These are phyloP conservation scores for Thamnophis sirtalis DNA, from an alignment of 2,113 vertebrate genomes.

Conservation along the genomic window DNA sequence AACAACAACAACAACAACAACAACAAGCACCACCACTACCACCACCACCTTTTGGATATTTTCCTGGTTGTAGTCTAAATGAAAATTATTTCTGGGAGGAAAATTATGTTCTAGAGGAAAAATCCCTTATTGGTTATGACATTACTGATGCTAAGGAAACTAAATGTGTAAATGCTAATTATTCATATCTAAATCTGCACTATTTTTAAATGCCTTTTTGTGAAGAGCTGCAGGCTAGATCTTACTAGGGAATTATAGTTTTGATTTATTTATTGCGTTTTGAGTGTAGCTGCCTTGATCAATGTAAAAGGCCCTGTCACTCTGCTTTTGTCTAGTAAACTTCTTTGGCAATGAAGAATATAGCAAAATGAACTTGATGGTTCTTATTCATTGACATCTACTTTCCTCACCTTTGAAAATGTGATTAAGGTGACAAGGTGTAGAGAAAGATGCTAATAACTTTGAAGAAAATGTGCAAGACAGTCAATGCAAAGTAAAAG, in stretches of 20 bases:
- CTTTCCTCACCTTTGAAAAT: background rate
- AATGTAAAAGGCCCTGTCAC: background rate
- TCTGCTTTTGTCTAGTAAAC: background rate
- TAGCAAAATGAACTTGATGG: background rate
- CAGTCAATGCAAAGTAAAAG: background rate
- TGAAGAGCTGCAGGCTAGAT: background rate
- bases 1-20: too few relatives aligned
- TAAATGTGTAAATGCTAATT: background rate
- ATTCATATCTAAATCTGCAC: background rate
- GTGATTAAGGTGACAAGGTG: background rate
- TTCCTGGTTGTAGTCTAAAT: background rate
- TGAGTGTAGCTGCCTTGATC: background rate
- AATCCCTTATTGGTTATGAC: background rate
- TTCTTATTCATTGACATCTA: background rate
- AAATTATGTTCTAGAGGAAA: background rate
- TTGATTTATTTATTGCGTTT: background rate
- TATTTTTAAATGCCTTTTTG: background rate
- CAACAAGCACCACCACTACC: too few relatives aligned
- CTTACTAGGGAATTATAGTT: background rate
- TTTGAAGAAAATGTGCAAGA: background rate
- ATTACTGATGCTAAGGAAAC: background rate
- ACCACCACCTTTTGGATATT: background rate
- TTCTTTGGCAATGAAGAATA: background rate
- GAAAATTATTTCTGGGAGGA: background rate
- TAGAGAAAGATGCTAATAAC: background rate